Percentiles rank a stretch among this genome's conserved stretches.
Evolutionary conservation across 1,140 invertebrate genomes (phyloP).

Genomic region (Plectrocnemia conspersa): DNA sequence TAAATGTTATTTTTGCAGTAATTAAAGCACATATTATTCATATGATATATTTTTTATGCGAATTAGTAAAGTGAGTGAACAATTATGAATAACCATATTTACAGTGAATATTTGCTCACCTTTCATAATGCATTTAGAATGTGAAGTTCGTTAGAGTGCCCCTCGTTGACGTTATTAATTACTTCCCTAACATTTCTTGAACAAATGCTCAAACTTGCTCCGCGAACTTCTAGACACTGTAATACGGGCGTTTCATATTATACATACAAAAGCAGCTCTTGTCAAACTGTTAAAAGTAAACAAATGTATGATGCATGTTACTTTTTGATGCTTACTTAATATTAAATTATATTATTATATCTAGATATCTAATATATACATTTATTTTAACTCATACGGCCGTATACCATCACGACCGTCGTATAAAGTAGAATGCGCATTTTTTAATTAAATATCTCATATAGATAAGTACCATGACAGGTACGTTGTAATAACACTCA

Average conservation of each 20-base stretch:
- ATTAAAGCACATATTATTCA: not conserved
- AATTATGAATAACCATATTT: not conserved
- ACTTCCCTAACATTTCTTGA: constrained; percentile 32
- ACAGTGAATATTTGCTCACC: constrained; percentile 9
- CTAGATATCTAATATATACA: too few relatives aligned
- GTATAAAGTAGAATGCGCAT: too few relatives aligned
- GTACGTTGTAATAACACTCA: too few relatives aligned
- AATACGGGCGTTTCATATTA: constrained; percentile 9
- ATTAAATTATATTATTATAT: too few relatives aligned
- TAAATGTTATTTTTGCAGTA: not conserved
- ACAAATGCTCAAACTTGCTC: constrained; percentile 26
- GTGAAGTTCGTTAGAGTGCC: constrained; percentile 9
- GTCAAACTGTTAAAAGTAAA: constrained; percentile 13
- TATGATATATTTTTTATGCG: not conserved
- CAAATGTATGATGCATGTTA: too few relatives aligned
- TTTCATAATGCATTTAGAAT: constrained; percentile 22
- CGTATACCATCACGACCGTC: too few relatives aligned
- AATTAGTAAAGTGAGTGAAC: not conserved
- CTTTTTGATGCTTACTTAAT: too few relatives aligned
- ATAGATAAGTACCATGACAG: too few relatives aligned
- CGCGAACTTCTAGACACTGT: constrained; percentile 21
- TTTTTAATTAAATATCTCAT: too few relatives aligned
- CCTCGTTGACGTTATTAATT: constrained; percentile 35
- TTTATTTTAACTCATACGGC: too few relatives aligned
- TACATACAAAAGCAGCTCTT: not conserved